Base-by-base conservation (phyloP, 2,888 invertebrate genomes). In the Drosophila peninsularis region DNA sequence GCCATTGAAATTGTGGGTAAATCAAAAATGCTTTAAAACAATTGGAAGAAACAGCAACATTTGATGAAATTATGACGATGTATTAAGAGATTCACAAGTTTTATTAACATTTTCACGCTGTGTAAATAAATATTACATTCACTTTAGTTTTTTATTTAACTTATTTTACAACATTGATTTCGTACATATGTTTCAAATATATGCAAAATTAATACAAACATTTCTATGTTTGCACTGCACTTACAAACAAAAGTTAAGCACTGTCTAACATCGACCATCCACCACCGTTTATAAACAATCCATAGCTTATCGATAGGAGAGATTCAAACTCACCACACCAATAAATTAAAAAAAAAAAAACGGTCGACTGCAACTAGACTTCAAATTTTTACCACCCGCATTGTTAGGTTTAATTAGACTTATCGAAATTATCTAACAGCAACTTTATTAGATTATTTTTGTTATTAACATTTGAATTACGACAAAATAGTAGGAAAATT, bases 191-290 rank as follows among this genome's bases (percentile, higher is more conserved):
- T 17, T 4, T n/a, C n/a, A 30, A 24, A 17, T 10, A 41, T n/a
- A 41, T 39, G 5, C 14, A 13, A 39, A 39, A 5, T n/a, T 27
- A 30, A 54, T 10, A 11, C 10, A 10, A 27, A n/a, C n/a, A 14
- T 27, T 13, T n/a, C n/a, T n/a, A n/a, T n/a, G n/a, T n/a, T n/a
- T n/a, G n/a, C n/a, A n/a, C n/a, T n/a, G n/a, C 21, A 42, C 50
- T 44, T 17, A 24, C 44, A 17, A 13, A 19, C 13, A 2, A 44
- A 17, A 34, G 3, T 1, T 13, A 17, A 32, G 0, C 6, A 19
- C 11, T 37, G 17, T 0, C 32, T 41, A 19, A 2, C 39, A 78
- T 78, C 75, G 55, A 50, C 37, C 19, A 34, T 2, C 74, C 74
- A 24, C 64, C 63, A 56, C 54, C 14, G 34, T 9, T 24, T 24